Evolutionary conservation across 2,888 invertebrate genomes (phyloP), one percentile per base, ranked within the genome.

Genomic region (Junonia oenone): DNA sequence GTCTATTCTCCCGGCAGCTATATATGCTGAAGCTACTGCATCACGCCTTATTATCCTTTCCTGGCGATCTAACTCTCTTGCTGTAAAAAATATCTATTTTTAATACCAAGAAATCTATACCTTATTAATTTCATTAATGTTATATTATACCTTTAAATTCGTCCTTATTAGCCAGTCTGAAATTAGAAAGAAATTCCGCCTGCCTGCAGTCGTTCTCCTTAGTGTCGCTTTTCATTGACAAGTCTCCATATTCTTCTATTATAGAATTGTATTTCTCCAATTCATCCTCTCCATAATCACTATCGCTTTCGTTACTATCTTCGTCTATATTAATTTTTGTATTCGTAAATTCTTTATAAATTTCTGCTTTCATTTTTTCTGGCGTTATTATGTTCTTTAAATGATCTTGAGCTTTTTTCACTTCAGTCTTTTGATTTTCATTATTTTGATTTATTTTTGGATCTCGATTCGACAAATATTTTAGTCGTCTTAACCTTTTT

Each of bases 111-210:
- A 22, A 22, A 22, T 22, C 22, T 22, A 3, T 22, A 22, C 22
- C 3, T 22, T 22, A 2, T 22, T 22, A 22, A 22, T 22, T 5
- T n/a, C n/a, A n/a, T n/a, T n/a, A n/a, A 5, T 22, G 3, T 22
- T 3, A 22, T 3, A 22, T 22, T 22, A 83, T 83, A 94, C 94
- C 93, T 83, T 92, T 93, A 66, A 83, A 92, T 61, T 76, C 83
- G 48, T 84, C 81, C 53, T 90, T 87, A n/a, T 94, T 93, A 6
- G 93, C 93, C 56, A 95, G 78, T 48, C 90, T 92, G 61, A 94
- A 92, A 63, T 91, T 84, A 22, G 92, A 89, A 51, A 95, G 83
- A 73, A 94, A 94, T 13, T 91, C 81, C 13, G 92, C 73, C 72
- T 95, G 82, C 2, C 62, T 68, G 46, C 87, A 83, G 27, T 89